Percentiles rank a stretch among this genome's conserved stretches.
Evolutionary conservation across 30 jellyfish, hydroid and myxozoan species (phyloP).

Genomic region (Aurelia sp.): DNA sequence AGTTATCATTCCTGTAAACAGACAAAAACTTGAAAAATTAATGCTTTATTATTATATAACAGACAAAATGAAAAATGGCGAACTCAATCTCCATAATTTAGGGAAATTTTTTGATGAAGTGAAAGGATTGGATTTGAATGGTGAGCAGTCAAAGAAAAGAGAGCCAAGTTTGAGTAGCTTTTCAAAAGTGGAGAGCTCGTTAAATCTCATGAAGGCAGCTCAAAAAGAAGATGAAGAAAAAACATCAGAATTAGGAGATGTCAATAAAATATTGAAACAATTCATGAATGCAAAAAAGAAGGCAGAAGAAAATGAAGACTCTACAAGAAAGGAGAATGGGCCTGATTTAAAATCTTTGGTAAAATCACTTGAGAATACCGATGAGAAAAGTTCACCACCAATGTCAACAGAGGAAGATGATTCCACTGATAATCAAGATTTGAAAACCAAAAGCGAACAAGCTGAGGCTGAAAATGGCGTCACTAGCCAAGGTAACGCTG

Average conservation of each 20-base stretch:
- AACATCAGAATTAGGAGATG: neutral
- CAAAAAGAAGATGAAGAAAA: neutral
- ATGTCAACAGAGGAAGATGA: slow-evolving; percentile 38
- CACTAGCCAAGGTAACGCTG: no score
- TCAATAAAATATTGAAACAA: neutral
- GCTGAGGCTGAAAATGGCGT: neutral
- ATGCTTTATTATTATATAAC: slow-evolving; percentile 68
- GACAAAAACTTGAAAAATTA: slow-evolving; percentile 65
- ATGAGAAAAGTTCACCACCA: slow-evolving; percentile 14
- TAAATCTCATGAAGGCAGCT: neutral
- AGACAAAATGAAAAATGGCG: slow-evolving; percentile 62
- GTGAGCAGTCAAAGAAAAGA: slow-evolving; percentile 1
- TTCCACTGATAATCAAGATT: slow-evolving; percentile 1
- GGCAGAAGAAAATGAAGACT: slow-evolving; percentile 9
- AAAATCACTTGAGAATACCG: slow-evolving; percentile 5
- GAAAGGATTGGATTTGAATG: slow-evolving; percentile 16
- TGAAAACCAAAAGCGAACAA: slow-evolving; percentile 4
- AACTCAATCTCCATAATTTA: slow-evolving; percentile 44
- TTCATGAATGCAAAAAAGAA: neutral
- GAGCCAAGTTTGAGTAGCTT: neutral
- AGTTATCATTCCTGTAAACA: slow-evolving; percentile 78
- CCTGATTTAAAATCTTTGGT: slow-evolving; percentile 14
- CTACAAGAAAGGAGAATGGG: slow-evolving; percentile 2
- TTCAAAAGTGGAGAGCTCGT: neutral
- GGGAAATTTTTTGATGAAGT: slow-evolving; percentile 51